Base-by-base conservation (phyloP, 2,888 invertebrate species). In the Acronicta psi region DNA sequence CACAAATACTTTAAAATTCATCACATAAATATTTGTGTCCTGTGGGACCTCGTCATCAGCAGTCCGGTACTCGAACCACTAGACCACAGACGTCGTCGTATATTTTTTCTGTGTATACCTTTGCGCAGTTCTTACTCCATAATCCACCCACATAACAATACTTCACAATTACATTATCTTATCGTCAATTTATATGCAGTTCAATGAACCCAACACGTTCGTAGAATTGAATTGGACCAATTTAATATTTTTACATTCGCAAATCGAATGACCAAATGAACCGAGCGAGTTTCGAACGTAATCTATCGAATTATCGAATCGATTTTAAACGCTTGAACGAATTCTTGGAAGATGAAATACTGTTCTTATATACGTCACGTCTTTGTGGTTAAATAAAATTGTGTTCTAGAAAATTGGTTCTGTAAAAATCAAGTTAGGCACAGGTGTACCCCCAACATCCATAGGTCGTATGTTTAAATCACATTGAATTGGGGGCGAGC, bases 291-390 rank as follows among this genome's bases (percentile, higher is more conserved):
- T 50, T 40, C 7, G 37, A 54, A 71, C 52, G 51, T 71, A 59
- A 71, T 68, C 71, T 38, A 40, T 47, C 29, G 40, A 60, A 52
- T 50, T 60, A 45, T 42, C 34, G 60, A 50, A 61, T 67, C 68
- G 55, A 55, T 71, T 60, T 66, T 69, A 67, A 61, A 45, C 44
- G 50, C 54, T 66, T 31, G 43, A 44, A 54, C 51, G 50, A 60
- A 56, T 51, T 55, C 47, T 20, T 38, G 3, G 49, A 47, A 55
- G 68, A 68, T 67, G 46, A 36, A 72, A 72, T 31, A 50, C 36
- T 18, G 50, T 46, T 46, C 72, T 72, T 59, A 50, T 60, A 54
- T 71, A 47, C 45, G 46, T 38, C 49, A 38, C 38, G 47, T 59
- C 42, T 67, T 41, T 13, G 43, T 61, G 2, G 18, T 69, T 56